Evolutionary conservation across 2,888 invertebrate genomes (phyloP).

Genomic region (Arctia plantaginis): DNA sequence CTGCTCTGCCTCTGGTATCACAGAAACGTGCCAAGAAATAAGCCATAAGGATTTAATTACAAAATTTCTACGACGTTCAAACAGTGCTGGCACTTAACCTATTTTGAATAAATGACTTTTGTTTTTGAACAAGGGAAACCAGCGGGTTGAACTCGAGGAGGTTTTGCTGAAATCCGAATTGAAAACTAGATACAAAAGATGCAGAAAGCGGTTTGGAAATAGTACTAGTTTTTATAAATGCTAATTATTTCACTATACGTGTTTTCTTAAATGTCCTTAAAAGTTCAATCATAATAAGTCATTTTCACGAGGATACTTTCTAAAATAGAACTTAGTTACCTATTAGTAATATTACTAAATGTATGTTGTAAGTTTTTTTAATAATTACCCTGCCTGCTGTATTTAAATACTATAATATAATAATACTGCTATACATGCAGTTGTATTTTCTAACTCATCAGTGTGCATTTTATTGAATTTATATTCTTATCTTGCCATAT

Average conservation of each 20-base stretch:
- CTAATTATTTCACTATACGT: too few relatives aligned
- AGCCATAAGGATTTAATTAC: too few relatives aligned
- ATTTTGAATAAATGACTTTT: too few relatives aligned
- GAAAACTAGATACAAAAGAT: too few relatives aligned
- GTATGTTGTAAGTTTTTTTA: neutral
- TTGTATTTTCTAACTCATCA: neutral
- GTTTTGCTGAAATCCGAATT: too few relatives aligned
- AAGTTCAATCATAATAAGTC: neutral
- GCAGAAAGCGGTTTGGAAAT: neutral
- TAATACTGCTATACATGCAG: neutral
- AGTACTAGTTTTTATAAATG: neutral
- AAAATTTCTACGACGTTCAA: too few relatives aligned
- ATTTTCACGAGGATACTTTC: neutral
- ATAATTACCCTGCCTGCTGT: conserved; percentile 4
- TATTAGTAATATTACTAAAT: neutral
- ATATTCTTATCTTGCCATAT: neutral
- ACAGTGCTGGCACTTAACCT: too few relatives aligned
- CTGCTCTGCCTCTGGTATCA: neutral
- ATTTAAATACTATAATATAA: neutral
- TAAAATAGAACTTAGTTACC: neutral
- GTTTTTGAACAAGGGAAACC: too few relatives aligned
- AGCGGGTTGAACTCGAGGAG: too few relatives aligned
- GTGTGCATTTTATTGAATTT: too few relatives aligned
- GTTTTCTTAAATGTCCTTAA: too few relatives aligned
- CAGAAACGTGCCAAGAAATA: neutral